These are phyloP conservation scores for Ganaspis sp. DNA, from an alignment of 1,140 invertebrate genomes.

Conservation along the genomic window DNA sequence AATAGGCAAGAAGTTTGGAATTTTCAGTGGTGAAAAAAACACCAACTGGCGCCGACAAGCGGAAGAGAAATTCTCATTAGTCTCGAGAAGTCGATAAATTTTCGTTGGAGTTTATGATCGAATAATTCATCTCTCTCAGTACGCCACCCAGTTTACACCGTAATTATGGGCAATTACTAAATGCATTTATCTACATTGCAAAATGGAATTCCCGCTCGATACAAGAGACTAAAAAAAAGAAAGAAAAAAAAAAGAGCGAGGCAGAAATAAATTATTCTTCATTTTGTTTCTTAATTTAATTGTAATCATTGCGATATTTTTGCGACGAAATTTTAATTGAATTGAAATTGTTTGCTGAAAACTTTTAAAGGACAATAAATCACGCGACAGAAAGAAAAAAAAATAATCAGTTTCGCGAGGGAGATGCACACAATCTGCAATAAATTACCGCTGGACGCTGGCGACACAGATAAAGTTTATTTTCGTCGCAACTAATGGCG, in stretches of 20 bases:
- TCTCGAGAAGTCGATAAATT: constrained; percentile 12
- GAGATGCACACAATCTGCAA: constrained; percentile 19
- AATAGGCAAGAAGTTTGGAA: no score
- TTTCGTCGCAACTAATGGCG: constrained; percentile 26
- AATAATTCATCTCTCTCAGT: constrained; percentile 23
- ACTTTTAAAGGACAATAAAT: constrained; percentile 23
- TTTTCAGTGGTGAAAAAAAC: no score
- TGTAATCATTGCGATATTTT: neutral
- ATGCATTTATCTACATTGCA: constrained; percentile 21
- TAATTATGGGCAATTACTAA: constrained; percentile 27
- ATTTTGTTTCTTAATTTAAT: neutral
- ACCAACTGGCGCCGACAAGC: constrained; percentile 2
- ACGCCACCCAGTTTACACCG: constrained; percentile 14
- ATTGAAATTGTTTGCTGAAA: constrained; percentile 13
- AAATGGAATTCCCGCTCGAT: constrained; percentile 4
- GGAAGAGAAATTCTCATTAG: constrained; percentile 24
- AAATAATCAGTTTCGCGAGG: constrained; percentile 26
- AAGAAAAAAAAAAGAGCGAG: neutral
- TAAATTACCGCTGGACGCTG: constrained; percentile 19
- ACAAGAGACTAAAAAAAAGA: neutral
- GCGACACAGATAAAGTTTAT: constrained; percentile 31
- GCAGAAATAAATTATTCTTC: neutral
- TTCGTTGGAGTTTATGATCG: constrained; percentile 15
- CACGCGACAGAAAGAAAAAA: neutral
- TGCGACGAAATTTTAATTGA: constrained; percentile 5